A percentile compares a stretch with the other conserved stretches of the same genome.
Evolutionary conservation across 2,113 vertebrate genomes (phyloP).

Genomic region (Carassius carassius): DNA sequence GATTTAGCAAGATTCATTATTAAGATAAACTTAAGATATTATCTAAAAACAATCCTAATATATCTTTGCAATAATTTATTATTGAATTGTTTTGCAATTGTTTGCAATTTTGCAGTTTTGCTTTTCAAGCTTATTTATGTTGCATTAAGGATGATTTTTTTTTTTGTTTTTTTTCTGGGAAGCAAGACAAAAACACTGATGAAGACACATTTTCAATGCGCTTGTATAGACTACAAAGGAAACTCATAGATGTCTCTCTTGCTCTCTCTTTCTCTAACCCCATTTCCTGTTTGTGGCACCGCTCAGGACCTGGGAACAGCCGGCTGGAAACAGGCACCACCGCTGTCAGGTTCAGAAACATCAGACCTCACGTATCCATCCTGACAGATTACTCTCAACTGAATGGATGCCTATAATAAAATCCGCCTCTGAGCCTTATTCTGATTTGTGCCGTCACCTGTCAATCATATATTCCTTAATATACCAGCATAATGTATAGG

Average conservation of each 20-base stretch:
- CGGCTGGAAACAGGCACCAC: constrained; percentile 43
- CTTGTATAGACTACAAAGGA: background rate
- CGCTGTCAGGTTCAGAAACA: constrained; percentile 38
- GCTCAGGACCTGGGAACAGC: constrained; percentile 12
- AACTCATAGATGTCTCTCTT: constrained; percentile 15
- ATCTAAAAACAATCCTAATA: no score
- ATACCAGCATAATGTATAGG: background rate
- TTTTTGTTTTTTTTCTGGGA: background rate
- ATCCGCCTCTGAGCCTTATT: background rate
- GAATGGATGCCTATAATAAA: background rate
- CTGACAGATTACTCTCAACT: constrained; percentile 18
- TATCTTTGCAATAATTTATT: no score
- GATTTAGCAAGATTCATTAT: background rate
- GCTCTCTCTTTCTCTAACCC: background rate
- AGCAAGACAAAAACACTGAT: background rate
- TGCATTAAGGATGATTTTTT: background rate
- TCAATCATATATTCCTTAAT: constrained; percentile 24
- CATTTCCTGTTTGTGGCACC: background rate
- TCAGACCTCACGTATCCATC: constrained; percentile 9
- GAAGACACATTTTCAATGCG: background rate
- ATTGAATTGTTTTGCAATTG: no score
- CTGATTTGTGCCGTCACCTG: constrained; percentile 7
- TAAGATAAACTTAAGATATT: no score
- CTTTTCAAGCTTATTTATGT: background rate
- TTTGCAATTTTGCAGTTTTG: background rate